These are phyloP conservation scores for Mactra quadrangularis DNA, from an alignment of 1,140 invertebrate genomes.

Conservation along the genomic window DNA sequence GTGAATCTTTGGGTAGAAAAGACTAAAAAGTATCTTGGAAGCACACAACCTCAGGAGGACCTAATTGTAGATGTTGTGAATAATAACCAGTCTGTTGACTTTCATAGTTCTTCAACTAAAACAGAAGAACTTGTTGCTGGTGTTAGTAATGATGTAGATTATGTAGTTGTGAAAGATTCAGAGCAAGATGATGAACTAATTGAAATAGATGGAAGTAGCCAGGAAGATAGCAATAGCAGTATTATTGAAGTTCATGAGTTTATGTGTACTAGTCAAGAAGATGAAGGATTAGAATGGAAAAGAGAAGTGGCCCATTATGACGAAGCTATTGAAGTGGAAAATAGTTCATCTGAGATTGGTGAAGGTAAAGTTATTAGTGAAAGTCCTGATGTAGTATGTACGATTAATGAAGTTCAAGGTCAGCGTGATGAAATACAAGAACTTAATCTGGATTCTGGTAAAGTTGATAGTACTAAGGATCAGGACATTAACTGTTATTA, in stretches of 20 bases:
- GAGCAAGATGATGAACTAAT: background rate
- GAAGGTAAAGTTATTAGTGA: background rate
- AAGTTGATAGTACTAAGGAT: background rate
- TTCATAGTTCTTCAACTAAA: background rate
- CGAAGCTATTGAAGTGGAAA: background rate
- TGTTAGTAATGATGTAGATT: background rate
- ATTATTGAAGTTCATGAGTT: constrained; percentile 52
- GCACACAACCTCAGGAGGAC: too few relatives aligned
- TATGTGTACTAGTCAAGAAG: background rate
- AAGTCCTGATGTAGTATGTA: background rate
- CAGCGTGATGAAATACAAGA: background rate
- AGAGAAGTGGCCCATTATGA: background rate
- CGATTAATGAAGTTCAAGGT: background rate
- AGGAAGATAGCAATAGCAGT: too few relatives aligned
- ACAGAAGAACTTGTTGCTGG: background rate
- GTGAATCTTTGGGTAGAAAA: too few relatives aligned
- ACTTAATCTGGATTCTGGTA: background rate
- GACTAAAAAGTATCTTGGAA: too few relatives aligned
- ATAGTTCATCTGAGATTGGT: background rate
- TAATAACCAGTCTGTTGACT: background rate
- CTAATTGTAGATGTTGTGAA: background rate
- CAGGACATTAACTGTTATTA: background rate
- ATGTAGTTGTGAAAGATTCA: background rate
- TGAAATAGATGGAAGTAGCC: too few relatives aligned
- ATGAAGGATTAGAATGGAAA: background rate